phyloP scores from a whole-genome alignment of 2,888 invertebrate species.

The Tipula lateralis region DNA sequence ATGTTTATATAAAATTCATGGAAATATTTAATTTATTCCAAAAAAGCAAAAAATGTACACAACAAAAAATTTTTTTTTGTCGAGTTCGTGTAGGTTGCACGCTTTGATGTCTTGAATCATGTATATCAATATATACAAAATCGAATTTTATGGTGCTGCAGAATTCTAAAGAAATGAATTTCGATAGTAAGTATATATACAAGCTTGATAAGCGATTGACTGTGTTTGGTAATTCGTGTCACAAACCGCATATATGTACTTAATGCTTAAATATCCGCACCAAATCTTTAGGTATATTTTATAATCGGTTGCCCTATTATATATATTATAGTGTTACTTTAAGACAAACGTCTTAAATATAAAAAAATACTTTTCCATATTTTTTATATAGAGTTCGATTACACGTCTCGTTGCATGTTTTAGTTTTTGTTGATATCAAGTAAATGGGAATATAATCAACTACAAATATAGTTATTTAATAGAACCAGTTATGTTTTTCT shows the following conservation, averaged over 20 bases:
- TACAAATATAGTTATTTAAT: constrained; percentile 24
- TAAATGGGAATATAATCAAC: constrained; percentile 24
- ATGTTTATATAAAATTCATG: neutral
- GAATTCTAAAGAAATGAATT: neutral
- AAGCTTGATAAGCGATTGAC: neutral
- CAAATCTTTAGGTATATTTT: neutral
- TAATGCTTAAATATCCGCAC: constrained; percentile 2
- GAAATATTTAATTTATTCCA: neutral
- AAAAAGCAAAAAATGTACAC: neutral
- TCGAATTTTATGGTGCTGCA: neutral
- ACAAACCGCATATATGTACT: too few relatives aligned
- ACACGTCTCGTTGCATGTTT: constrained; percentile 24
- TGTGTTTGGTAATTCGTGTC: neutral
- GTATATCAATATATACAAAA: neutral
- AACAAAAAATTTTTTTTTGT: neutral
- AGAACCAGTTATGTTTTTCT: constrained; percentile 7
- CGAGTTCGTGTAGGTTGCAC: neutral
- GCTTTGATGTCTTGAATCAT: neutral
- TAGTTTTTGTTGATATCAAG: neutral
- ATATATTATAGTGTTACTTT: neutral
- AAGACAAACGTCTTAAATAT: constrained; percentile 11
- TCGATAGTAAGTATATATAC: too few relatives aligned
- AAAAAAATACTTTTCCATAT: constrained; percentile 12
- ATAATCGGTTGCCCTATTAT: neutral
- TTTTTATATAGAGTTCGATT: constrained; percentile 12